Evolutionary conservation across 2,888 invertebrate species (phyloP), one percentile per base, ranked within the genome.

Genomic region (Eugnorisma glareosa): DNA sequence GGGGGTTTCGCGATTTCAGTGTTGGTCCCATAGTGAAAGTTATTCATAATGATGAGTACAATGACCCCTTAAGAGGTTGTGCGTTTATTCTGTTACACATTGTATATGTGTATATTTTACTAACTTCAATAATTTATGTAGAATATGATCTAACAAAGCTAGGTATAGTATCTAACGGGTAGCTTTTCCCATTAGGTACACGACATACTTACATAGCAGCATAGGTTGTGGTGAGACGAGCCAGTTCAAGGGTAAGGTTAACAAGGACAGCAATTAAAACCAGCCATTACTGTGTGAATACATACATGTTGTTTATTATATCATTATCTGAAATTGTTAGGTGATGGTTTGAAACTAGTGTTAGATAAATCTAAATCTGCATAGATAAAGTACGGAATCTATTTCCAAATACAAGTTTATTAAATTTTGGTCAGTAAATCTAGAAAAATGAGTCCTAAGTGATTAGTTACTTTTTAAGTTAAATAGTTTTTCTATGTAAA

Each of bases 381-480:
- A 70, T 79, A 80, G 72, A 80, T 77, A 71, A 67, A 81, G 68
- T 86, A 81, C 79, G 61, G 86, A 81, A 81, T 79, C 82, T 85
- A 82, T 83, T 77, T 79, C 66, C 67, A 82, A 79, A 80, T 81
- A 31, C 73, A 83, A 83, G 79, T 83, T 82, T 74, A 82, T 86
- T 81, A 74, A 77, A 66, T 71, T 81, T 89, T 89, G 88, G 89
- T 89, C 88, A 76, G 82, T 86, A 82, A 84, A 59, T 66, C 85
- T 86, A 86, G 72, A 87, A 86, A 86, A 86, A 82, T 72, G 69
- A 80, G 61, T 57, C 57, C 82, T 84, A 84, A 77, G 67, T 84
- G 73, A 80, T 75, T 79, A 85, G 73, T 78, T 81, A 69, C 68
- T 81, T 66, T 74, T 74, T 81, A 85, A 77, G 77, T 79, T 84